Conservation (phyloP, 2,888 invertebrate species). For the Junonia oenone region DNA sequence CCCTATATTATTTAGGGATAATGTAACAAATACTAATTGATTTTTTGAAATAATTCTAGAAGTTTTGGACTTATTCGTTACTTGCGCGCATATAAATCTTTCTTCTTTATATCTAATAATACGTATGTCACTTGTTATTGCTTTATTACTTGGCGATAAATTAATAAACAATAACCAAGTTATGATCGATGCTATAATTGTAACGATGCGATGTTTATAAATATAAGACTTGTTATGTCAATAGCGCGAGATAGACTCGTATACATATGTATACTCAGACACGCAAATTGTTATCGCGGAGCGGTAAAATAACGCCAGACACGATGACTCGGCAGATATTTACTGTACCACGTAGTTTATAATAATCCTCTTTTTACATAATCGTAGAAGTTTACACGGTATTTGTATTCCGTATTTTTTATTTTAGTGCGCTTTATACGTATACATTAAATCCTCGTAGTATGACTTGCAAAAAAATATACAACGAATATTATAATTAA, state of each 20-base stretch:
- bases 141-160: neutral
- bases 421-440: too few species aligned
- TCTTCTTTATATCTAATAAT: neutral
- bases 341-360: neutral
- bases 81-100: too few species aligned
- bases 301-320: slow-evolving; percentile 18
- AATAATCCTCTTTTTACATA: neutral
- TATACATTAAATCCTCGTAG: too few species aligned
- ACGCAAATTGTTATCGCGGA: slow-evolving; percentile 8
- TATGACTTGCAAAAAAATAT: too few species aligned
- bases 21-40: too few species aligned
- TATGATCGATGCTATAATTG: neutral
- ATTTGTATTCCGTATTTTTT: neutral
- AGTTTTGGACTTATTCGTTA: too few species aligned
- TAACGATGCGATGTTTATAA: neutral
- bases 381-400: too few species aligned
- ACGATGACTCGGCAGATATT: slow-evolving; percentile 29
- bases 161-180: neutral
- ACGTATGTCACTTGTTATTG: neutral
- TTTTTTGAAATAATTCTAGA: too few species aligned
- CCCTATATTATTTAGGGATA: too few species aligned
- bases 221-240: neutral
- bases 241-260: neutral
- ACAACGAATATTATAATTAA: too few species aligned
- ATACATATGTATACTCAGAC: neutral